Percentiles rank a stretch among this genome's conserved stretches.
These are phyloP conservation scores for Heterocephalus glaber DNA, from an alignment of 2,113 vertebrate genomes.

Conservation along the genomic window DNA sequence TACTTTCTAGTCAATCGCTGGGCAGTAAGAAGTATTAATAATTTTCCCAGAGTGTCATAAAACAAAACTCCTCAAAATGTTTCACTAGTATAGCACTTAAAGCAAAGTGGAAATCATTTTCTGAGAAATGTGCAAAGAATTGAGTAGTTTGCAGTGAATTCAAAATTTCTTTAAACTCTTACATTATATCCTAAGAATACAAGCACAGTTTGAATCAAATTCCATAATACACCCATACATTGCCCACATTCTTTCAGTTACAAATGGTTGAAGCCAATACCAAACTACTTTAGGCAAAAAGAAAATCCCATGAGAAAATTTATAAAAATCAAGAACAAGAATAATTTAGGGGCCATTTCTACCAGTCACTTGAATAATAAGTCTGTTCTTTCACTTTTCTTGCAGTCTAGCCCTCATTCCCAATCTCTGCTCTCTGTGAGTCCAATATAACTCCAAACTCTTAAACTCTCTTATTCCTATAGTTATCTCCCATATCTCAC, in stretches of 20 bases:
- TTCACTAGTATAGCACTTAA: background rate
- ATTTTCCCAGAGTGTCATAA: background rate
- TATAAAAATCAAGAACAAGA: background rate
- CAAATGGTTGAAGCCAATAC: background rate
- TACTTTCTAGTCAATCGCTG: background rate
- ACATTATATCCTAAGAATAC: background rate
- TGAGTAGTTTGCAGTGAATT: background rate
- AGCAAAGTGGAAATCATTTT: background rate
- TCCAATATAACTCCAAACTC: background rate
- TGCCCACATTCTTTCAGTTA: background rate
- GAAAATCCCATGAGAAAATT: background rate
- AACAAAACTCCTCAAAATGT: background rate
- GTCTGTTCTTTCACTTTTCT: background rate
- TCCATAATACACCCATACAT: background rate
- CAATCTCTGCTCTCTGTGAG: background rate
- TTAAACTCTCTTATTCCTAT: background rate
- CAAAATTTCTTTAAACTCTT: background rate
- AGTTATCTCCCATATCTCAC: background rate
- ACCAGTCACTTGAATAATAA: background rate
- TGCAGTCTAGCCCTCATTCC: rapidly evolving
- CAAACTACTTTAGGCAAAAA: background rate
- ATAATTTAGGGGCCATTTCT: background rate
- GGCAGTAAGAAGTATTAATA: background rate
- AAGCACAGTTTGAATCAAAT: background rate
- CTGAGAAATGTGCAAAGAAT: background rate